Conservation (phyloP, 2,888 invertebrate genomes). For the Nasonia oneida region DNA sequence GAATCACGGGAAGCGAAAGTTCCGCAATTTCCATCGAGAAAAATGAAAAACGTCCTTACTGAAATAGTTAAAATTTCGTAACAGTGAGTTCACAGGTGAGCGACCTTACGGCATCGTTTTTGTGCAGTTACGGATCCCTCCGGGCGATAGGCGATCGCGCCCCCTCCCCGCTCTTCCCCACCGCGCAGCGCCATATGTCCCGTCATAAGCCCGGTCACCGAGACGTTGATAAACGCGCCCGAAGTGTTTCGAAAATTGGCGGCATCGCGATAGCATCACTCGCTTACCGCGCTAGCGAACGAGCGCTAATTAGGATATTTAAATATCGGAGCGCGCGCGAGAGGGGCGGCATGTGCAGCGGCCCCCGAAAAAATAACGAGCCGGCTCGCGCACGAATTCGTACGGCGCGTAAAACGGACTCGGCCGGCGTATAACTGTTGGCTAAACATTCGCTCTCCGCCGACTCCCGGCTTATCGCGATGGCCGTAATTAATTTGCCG, state of each 20-base stretch:
- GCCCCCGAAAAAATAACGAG: conserved; percentile 47
- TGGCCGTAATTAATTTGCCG: conserved; percentile 65
- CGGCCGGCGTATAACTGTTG: conserved; percentile 71
- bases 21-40: too few species aligned
- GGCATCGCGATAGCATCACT: conserved; percentile 14
- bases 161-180: neutral
- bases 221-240: neutral
- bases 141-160: conserved; percentile 14
- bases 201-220: conserved; percentile 25
- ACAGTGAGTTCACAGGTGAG: neutral
- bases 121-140: conserved; percentile 39
- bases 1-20: too few species aligned
- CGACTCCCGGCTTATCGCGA: conserved; percentile 66
- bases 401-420: neutral
- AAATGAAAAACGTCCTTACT: too few species aligned
- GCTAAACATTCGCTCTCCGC: conserved; percentile 74
- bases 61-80: neutral
- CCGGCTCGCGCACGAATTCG: neutral
- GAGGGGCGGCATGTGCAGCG: conserved; percentile 15
- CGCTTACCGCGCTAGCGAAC: conserved; percentile 14
- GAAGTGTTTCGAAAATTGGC: conserved; percentile 52
- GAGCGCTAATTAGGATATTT: conserved; percentile 61
- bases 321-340: conserved; percentile 22
- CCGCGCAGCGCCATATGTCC: neutral
- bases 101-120: conserved; percentile 33